phyloP scores from a whole-genome alignment of 2,113 vertebrate species.

The Podarcis raffonei region DNA sequence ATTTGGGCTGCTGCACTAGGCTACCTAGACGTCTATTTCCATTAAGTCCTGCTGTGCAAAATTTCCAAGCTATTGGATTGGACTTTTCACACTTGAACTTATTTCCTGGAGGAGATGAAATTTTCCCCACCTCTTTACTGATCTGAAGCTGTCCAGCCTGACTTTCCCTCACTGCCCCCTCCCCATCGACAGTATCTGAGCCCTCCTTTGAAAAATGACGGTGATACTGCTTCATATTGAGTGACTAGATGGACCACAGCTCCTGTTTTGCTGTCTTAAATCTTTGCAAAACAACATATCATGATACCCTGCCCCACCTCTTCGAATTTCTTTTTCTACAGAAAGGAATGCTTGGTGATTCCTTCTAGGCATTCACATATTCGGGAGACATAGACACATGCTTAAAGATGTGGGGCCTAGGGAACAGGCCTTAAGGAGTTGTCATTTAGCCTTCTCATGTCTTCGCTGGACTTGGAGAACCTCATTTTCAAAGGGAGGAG shows the following conservation, averaged over 20 bases:
- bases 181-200: neutral
- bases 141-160: neutral
- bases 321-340: neutral
- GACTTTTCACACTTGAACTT: slow-evolving; percentile 39
- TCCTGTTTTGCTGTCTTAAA: neutral
- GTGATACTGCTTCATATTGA: neutral
- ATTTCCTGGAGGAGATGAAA: slow-evolving; percentile 56
- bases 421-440: neutral
- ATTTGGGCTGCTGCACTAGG: slow-evolving; percentile 42
- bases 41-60: slow-evolving; percentile 45
- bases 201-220: slow-evolving; percentile 31
- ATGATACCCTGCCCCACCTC: neutral
- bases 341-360: slow-evolving; percentile 4
- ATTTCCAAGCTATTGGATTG: slow-evolving; percentile 25
- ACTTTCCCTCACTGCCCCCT: neutral
- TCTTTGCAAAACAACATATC: neutral
- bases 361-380: neutral
- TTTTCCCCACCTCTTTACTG: slow-evolving; percentile 22
- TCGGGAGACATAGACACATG: neutral
- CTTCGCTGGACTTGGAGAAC: neutral
- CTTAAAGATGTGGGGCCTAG: neutral
- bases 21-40: slow-evolving; percentile 54
- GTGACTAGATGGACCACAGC: neutral
- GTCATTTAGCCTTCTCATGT: neutral
- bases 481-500: neutral